Evolutionary conservation across 2,113 vertebrate genomes (phyloP), one percentile per base, ranked within the genome.

Genomic region (Stictonetta naevosa): DNA sequence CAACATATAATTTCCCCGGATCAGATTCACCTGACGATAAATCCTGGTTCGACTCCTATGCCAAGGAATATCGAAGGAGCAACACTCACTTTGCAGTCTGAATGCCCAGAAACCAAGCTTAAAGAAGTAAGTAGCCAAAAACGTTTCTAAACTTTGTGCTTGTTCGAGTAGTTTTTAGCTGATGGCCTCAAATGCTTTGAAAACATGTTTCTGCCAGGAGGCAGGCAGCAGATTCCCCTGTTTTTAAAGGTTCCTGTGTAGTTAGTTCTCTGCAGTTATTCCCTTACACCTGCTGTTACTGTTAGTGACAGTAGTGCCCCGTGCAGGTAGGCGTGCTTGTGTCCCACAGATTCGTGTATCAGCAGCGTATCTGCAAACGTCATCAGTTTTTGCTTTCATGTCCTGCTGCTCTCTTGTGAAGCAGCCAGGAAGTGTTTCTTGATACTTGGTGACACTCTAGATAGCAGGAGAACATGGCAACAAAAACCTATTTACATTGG

Each of bases 1-100:
- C 99, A 99, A 94, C 99, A 99, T 62, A 99, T 99, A 93, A 99
- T 99, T 97, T 99, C 99, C 64, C 98, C 99, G 6, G 99, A 99
- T 98, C 99, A 99, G 97, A 99, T 99, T 77, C 99, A 99, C 84
- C 98, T 99, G 85, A 99, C 99, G 8, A 99, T 99, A 95, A 99
- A 99, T 98, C 99, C 99, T 64, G 99, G 99, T 28, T 99, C 99
- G 26, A 99, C 99, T 4, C 99, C 99, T 26, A 99, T 99, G 99
- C 99, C 99, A 8, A 98, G 99, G 66, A 99, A 99, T 96, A 99
- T 99, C 0, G 99, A 99, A 96, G 99, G 99, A 76, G 99, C 99
- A 33, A 99, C 99, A 0, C 99, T 99, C 74, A 99, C 99, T 19
- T 95, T 99, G 77, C 99, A 99, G 92, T 99, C 99, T 2, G 99